Conservation (phyloP, 1,140 invertebrate genomes). For the Sipha flava region DNA sequence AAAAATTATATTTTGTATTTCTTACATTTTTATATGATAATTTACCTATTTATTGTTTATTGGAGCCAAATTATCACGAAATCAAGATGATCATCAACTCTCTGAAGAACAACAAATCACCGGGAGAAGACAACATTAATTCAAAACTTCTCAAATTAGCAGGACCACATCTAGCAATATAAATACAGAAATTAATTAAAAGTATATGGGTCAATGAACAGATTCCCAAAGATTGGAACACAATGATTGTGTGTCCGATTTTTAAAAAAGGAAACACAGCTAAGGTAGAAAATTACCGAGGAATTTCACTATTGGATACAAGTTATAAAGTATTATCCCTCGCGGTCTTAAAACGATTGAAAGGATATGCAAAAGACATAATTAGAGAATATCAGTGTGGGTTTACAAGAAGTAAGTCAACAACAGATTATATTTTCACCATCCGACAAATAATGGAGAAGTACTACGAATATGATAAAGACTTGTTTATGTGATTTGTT, state of each 20-base stretch:
- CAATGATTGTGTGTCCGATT: conserved; percentile 33
- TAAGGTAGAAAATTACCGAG: conserved; percentile 15
- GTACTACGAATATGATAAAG: no score
- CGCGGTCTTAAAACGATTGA: no score
- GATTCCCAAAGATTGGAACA: conserved; percentile 36
- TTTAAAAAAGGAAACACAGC: conserved; percentile 36
- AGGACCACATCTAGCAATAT: background rate
- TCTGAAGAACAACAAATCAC: background rate
- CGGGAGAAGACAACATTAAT: background rate
- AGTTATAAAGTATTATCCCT: background rate
- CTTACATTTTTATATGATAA: no score
- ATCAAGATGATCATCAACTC: background rate
- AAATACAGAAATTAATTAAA: conserved; percentile 23
- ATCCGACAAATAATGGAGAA: no score
- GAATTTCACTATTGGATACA: conserved; percentile 20
- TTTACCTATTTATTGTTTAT: no score
- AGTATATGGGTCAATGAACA: conserved; percentile 29
- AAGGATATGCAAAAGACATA: no score
- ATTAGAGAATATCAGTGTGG: no score
- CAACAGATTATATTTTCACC: no score
- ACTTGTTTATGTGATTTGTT: no score
- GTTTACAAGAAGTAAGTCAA: no score
- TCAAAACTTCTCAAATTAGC: background rate
- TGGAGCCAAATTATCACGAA: background rate
- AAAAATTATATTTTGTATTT: no score